A percentile compares a stretch with the other conserved stretches of the same genome.
These are phyloP conservation scores for Pelecanus crispus DNA, from an alignment of 2,113 vertebrate species.

Conservation along the genomic window DNA sequence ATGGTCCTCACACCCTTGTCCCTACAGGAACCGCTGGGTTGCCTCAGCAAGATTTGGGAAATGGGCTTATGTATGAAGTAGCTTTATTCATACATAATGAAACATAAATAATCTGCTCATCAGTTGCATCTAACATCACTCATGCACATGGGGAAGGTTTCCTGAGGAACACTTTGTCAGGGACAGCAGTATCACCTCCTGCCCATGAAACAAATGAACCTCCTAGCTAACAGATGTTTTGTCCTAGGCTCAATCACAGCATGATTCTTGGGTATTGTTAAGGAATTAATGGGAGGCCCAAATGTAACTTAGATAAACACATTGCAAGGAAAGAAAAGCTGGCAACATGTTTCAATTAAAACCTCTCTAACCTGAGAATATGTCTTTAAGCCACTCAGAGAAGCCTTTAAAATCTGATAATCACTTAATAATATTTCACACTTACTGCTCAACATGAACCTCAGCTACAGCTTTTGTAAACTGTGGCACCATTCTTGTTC, in stretches of 20 bases:
- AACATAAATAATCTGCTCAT: not conserved
- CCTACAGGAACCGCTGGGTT: not conserved
- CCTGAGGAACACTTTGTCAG: not conserved
- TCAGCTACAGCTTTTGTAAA: constrained; percentile 36
- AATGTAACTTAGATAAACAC: not conserved
- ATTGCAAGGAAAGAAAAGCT: not conserved
- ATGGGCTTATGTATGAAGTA: not conserved
- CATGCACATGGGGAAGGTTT: not conserved
- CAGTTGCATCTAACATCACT: not conserved
- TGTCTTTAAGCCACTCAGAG: not conserved
- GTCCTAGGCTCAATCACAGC: not conserved
- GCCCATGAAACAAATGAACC: not conserved
- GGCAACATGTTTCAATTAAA: not conserved
- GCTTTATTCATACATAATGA: not conserved
- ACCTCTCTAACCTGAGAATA: not conserved
- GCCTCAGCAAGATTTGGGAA: not conserved
- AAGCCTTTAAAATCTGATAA: constrained; percentile 26
- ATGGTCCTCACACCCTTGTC: not conserved
- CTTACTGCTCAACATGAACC: not conserved
- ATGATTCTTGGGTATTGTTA: not conserved
- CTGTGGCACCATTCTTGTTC: constrained; percentile 68
- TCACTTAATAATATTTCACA: constrained; percentile 22
- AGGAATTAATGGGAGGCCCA: not conserved
- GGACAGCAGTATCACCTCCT: not conserved
- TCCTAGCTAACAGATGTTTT: not conserved